Conservation (phyloP, 2,888 invertebrate genomes). For the Hermaeophaga mercurialis region DNA sequence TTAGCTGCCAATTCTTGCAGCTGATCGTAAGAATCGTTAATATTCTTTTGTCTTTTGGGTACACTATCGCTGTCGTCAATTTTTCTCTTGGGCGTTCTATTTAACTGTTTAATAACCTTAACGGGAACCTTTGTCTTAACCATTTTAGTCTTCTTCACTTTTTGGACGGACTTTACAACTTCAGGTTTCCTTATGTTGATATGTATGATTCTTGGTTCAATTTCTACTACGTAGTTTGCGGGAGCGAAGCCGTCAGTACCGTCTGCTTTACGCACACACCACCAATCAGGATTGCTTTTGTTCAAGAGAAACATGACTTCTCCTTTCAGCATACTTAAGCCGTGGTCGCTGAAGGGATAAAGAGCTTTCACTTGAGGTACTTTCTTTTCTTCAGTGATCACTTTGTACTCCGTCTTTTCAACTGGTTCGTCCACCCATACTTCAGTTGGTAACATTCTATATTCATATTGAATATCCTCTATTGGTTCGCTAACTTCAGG, state of each 20-base stretch:
- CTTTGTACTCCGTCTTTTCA: constrained; percentile 81
- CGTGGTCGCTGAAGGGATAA: constrained; percentile 91
- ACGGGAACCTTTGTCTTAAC: constrained; percentile 86
- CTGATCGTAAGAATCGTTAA: constrained; percentile 82
- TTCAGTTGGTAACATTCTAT: constrained; percentile 80
- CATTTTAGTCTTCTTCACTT: constrained; percentile 88
- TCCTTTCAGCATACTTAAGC: constrained; percentile 89
- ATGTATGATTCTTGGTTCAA: constrained; percentile 84
- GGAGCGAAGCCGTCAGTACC: constrained; percentile 97
- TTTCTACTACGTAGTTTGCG: constrained; percentile 92
- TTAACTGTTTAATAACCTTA: constrained; percentile 58
- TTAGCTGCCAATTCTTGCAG: constrained; percentile 79
- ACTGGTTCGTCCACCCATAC: constrained; percentile 92
- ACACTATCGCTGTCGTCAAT: constrained; percentile 74
- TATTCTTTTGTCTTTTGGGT: constrained; percentile 76
- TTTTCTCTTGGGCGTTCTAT: constrained; percentile 55
- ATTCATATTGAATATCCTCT: constrained; percentile 66
- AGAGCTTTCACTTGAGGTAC: constrained; percentile 86
- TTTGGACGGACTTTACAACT: constrained; percentile 75
- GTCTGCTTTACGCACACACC: constrained; percentile 94
- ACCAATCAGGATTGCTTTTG: constrained; percentile 98
- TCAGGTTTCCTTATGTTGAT: constrained; percentile 86
- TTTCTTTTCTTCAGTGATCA: constrained; percentile 84
- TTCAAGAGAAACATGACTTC: constrained; percentile 82
- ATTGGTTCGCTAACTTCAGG: constrained; percentile 66